Evolutionary conservation across 2,888 invertebrate genomes (phyloP).

Genomic region (Parnassius mnemosyne): DNA sequence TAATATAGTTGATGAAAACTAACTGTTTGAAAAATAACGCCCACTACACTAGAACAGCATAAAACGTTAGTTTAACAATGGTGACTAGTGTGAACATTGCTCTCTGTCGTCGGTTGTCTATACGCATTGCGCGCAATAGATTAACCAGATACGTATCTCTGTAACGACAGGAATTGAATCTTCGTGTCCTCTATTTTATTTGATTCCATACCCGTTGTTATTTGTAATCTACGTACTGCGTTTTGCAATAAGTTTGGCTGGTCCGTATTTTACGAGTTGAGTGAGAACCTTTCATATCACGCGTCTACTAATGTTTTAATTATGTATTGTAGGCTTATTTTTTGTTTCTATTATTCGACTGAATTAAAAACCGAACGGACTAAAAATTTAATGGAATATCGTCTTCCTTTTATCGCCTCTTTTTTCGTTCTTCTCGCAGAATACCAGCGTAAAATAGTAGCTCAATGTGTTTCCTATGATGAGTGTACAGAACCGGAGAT

Average conservation of each 20-base stretch:
- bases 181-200: conserved; percentile 8
- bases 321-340: no score
- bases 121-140: conserved; percentile 14
- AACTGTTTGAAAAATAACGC: no score
- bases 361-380: no score
- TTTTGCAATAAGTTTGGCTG: neutral
- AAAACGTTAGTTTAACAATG: conserved; percentile 8
- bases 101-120: conserved; percentile 6
- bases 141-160: conserved; percentile 16
- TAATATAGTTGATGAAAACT: no score
- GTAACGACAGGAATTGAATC: conserved; percentile 9
- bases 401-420: no score
- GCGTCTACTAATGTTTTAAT: no score
- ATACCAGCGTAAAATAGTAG: no score
- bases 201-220: neutral
- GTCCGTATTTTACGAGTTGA: neutral
- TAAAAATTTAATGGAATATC: no score
- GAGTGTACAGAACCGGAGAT: no score
- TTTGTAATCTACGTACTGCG: neutral
- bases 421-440: no score
- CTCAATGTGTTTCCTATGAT: no score
- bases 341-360: no score
- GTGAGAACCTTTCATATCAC: neutral
- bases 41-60: neutral
- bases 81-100: conserved; percentile 8